phyloP scores from a whole-genome alignment of 1,140 invertebrate genomes.

The Papilio polytes region DNA sequence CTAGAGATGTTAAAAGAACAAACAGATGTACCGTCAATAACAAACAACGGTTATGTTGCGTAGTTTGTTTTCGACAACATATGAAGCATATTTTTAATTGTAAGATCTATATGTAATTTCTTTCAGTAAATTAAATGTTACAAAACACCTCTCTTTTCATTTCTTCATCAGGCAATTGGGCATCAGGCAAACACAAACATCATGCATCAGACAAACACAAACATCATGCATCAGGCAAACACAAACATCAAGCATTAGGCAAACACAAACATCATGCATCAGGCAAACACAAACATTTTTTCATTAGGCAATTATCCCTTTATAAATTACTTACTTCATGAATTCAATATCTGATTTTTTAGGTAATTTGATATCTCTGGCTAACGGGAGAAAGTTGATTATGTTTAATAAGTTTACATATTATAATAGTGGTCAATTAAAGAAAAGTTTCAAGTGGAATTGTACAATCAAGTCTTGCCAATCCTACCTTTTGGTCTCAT shows the following conservation, averaged over 20 bases:
- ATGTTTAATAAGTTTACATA: constrained; percentile 40
- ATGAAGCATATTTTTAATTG: not conserved
- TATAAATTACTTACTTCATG: not conserved
- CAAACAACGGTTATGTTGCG: too few relatives aligned
- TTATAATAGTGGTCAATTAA: constrained; percentile 4
- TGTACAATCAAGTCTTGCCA: constrained; percentile 41
- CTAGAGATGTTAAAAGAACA: too few relatives aligned
- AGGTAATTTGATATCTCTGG: constrained; percentile 24
- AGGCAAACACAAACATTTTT: too few relatives aligned
- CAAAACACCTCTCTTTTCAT: too few relatives aligned
- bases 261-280: too few relatives aligned
- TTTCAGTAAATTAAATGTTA: not conserved
- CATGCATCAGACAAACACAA: too few relatives aligned
- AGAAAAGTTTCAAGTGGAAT: constrained; percentile 32
- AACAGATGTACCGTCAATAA: too few relatives aligned
- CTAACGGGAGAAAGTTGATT: constrained; percentile 37
- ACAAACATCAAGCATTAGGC: too few relatives aligned
- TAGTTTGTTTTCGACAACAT: too few relatives aligned
- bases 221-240: too few relatives aligned
- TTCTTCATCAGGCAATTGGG: too few relatives aligned
- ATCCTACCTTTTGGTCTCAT: constrained; percentile 42
- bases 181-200: too few relatives aligned
- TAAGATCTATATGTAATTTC: not conserved
- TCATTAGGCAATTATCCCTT: not conserved
- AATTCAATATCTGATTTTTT: not conserved